phyloP scores from a whole-genome alignment of 2,888 invertebrate genomes.

The Drosophila mercatorum region DNA sequence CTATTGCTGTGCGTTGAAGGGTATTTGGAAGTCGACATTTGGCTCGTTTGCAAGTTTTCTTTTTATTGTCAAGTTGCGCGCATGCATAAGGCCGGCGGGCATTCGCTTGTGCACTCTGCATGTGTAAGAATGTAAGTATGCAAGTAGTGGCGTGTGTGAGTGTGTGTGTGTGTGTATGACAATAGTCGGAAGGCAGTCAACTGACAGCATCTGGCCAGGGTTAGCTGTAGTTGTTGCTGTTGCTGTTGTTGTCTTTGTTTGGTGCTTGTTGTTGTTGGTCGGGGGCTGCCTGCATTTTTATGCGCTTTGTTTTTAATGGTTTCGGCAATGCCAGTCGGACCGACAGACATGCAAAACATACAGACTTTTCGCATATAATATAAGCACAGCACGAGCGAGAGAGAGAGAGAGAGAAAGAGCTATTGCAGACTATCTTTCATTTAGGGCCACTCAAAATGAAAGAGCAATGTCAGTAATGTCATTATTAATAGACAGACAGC shows the following conservation, averaged over 20 bases:
- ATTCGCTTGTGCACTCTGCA: conserved; percentile 21
- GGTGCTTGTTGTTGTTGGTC: conserved; percentile 7
- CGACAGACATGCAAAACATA: conserved; percentile 13
- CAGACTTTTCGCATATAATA: conserved; percentile 13
- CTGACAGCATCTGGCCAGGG: conserved; percentile 53
- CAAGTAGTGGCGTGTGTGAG: not conserved
- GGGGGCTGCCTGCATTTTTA: conserved; percentile 44
- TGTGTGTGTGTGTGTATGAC: conserved; percentile 24
- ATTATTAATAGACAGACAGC: conserved; percentile 29
- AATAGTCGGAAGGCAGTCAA: conserved; percentile 62
- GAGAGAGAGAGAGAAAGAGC: not conserved
- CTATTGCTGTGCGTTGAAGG: not conserved
- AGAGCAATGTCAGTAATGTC: conserved; percentile 47
- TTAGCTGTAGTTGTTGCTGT: conserved; percentile 31
- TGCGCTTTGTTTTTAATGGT: conserved; percentile 65
- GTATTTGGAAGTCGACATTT: conserved; percentile 6
- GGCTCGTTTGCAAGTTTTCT: not conserved
- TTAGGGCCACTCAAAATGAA: conserved; percentile 22
- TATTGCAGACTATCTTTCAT: conserved; percentile 1
- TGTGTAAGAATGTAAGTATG: conserved; percentile 5
- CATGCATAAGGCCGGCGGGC: conserved; percentile 55
- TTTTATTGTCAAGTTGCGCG: conserved; percentile 50
- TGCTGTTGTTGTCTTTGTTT: conserved; percentile 18
- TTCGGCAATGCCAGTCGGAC: conserved; percentile 45
- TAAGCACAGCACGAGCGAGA: conserved; percentile 17